Evolutionary conservation across 2,888 invertebrate genomes (phyloP), one percentile per base, ranked within the genome.

Genomic region (Caenorhabditis parvicauda): DNA sequence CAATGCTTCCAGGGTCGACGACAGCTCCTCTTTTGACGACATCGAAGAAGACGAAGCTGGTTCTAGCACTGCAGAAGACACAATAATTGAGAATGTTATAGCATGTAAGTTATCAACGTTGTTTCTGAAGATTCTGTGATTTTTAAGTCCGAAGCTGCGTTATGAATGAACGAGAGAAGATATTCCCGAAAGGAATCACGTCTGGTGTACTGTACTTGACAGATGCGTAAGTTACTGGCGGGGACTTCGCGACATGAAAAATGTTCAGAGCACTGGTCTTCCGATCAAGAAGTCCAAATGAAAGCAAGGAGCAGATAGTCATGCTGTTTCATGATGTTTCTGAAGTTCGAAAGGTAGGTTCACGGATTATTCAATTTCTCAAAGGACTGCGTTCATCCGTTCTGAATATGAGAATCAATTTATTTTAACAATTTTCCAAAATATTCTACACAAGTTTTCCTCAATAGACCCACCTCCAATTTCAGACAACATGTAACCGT

Each of bases 91-190:
- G 37, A 63, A 61, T 45, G 67, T 70, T 17, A 64, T 70, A 41
- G 63, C 67, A 25, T 66, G 65, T 67, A 21, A 64, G 64, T 57
- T 53, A 2, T 3, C 22, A 41, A 35, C 12, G 19, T 14, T 29
- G 1, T 7, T 12, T 21, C 12, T 2, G 21, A 55, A 27, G 2
- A 19, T 29, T 22, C n/a, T 39, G 45, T 25, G 21, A 27, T 47
- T 7, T 58, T 75, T 59, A 54, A 76, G 75, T 71, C 55, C 63
- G 76, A 6, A 69, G 70, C 21, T 78, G 78, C 50, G 70, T 73
- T 7, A 59, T 78, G 55, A 64, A 74, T 47, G 77, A 78, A 57
- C 69, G 67, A 28, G 71, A 71, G 24, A 62, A 64, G 28, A 32
- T 60, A 1, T 76, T 75, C 43, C 69, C 78, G 22, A 67, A 65